Evolutionary conservation across 2,888 invertebrate genomes (phyloP).

Genomic region (Neelides folsomi): DNA sequence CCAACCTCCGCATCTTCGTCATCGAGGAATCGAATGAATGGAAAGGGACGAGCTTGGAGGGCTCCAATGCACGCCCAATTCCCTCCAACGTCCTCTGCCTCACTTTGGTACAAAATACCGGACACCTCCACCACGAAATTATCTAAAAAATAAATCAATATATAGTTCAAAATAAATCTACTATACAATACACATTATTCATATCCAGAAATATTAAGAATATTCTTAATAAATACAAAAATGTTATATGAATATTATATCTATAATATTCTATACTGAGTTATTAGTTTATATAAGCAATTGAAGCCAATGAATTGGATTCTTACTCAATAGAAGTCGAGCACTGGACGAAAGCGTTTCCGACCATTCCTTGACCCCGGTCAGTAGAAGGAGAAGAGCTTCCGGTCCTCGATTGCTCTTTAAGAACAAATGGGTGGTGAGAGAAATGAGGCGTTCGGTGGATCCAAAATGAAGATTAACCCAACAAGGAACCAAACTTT

Average conservation of each 20-base stretch:
- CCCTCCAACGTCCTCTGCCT: constrained; percentile 16
- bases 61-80: constrained; percentile 25
- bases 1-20: constrained; percentile 19
- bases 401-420: constrained; percentile 27
- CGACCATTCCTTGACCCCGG: constrained; percentile 23
- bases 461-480: constrained; percentile 24
- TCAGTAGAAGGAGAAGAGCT: constrained; percentile 23
- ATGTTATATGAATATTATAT: too few species aligned
- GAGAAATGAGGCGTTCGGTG: constrained; percentile 18
- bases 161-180: background rate
- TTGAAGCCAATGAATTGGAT: background rate
- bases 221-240: too few species aligned
- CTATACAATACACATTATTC: background rate
- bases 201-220: background rate
- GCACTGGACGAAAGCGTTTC: constrained; percentile 10
- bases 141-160: constrained; percentile 12
- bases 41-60: constrained; percentile 15
- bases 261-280: too few species aligned
- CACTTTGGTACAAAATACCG: constrained; percentile 19
- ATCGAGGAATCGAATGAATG: constrained; percentile 20
- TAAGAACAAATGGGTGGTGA: constrained; percentile 30
- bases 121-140: constrained; percentile 24
- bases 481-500: constrained; percentile 25
- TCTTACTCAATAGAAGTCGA: constrained; percentile 1
- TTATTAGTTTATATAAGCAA: too few species aligned